Evolutionary conservation across 2,888 invertebrate genomes (phyloP).

Genomic region (Microctonus hyperodae): DNA sequence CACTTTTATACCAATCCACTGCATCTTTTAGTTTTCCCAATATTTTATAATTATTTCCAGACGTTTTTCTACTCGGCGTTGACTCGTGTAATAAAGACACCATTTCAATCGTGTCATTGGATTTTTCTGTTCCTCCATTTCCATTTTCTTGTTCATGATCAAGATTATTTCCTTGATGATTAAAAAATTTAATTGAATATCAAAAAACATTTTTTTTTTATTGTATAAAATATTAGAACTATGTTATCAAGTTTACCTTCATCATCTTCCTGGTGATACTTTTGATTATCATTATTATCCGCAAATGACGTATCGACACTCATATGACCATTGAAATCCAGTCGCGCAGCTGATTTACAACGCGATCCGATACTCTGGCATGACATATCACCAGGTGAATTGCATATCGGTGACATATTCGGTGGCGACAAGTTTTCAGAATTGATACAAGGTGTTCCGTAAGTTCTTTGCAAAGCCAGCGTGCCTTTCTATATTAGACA

Average conservation of each 20-base stretch:
- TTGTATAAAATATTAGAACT: too few relatives aligned
- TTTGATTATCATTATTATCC: conserved; percentile 34
- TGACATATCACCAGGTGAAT: conserved; percentile 44
- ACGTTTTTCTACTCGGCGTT: conserved; percentile 33
- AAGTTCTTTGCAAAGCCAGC: conserved; percentile 40
- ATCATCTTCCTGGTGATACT: conserved; percentile 6
- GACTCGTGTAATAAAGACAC: conserved; percentile 36
- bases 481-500: conserved; percentile 36
- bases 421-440: conserved; percentile 48
- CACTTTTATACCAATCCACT: conserved; percentile 42
- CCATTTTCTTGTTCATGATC: neutral
- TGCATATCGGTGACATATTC: conserved; percentile 55
- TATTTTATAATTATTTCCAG: conserved; percentile 30
- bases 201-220: neutral
- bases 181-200: conserved; percentile 10
- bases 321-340: conserved; percentile 56
- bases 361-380: conserved; percentile 48
- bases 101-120: conserved; percentile 40
- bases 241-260: conserved; percentile 18
- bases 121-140: neutral
- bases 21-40: conserved; percentile 34
- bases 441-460: conserved; percentile 47
- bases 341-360: conserved; percentile 45
- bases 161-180: conserved; percentile 6
- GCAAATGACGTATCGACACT: conserved; percentile 46